Evolutionary conservation across 2,113 vertebrate genomes (phyloP), one percentile per base, ranked within the genome.

Genomic region (Porphyrio hochstetteri): DNA sequence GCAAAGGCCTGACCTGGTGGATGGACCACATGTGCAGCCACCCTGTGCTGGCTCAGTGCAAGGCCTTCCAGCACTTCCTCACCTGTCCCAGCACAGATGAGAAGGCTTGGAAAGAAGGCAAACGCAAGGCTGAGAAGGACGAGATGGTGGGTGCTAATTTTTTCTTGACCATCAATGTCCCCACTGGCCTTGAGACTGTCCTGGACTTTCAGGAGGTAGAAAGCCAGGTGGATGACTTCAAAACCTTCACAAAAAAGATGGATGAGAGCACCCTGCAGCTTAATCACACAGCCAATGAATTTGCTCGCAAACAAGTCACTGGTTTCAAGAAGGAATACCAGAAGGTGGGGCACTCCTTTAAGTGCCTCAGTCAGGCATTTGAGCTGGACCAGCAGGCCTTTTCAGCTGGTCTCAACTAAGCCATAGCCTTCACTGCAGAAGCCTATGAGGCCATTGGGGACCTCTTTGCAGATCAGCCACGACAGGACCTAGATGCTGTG

Each of bases 11-110:
- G 65, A 98, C 99, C 0, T 99, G 99, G 99, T 99, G 99, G 99
- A 99, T 99, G 99, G 99, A 99, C 97, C 99, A 99, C 95, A 99
- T 99, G 99, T 99, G 98, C 94, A 99, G 99, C 95, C 99, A 99
- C 96, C 99, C 99, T 0, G 99, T 99, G 71, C 97, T 99, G 92
- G 98, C 99, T 28, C 98, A 98, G 90, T 99, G 99, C 2, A 99
- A 99, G 16, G 99, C 99, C 42, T 99, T 99, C 98, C 99, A 99
- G 95, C 99, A 99, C 95, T 99, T 99, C 95, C 98, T 99, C 71
- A 98, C 98, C 63, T 99, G 99, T 92, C 97, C 98, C 59, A 98
- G 98, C 96, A 98, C 98, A 0, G 99, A 99, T 3, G 99, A 99
- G 97, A 99, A 99, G 95, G 98, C 99, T 71, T 99, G 99, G 99